These are phyloP conservation scores for Rafetus swinhoei DNA, from an alignment of 2,113 vertebrate species.

Conservation along the genomic window DNA sequence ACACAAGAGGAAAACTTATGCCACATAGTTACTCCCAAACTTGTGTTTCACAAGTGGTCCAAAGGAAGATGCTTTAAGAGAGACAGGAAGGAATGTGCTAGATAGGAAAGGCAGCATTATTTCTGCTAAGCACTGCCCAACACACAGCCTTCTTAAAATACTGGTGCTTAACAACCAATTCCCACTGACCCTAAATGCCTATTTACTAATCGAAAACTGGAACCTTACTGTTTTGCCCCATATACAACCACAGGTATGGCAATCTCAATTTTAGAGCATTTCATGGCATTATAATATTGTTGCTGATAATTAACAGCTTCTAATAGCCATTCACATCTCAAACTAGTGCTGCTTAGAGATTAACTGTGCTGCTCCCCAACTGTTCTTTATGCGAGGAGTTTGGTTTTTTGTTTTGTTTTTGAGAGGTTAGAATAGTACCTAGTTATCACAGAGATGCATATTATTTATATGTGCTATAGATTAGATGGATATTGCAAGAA, in stretches of 20 bases:
- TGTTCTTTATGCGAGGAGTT: neutral
- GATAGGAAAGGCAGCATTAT: neutral
- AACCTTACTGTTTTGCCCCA: neutral
- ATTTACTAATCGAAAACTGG: neutral
- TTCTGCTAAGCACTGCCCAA: accelerated
- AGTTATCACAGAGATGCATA: neutral
- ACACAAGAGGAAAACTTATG: neutral
- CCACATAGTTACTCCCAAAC: neutral
- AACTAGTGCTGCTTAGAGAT: neutral
- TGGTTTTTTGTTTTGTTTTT: neutral
- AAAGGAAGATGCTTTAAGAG: neutral
- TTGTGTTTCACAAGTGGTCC: neutral
- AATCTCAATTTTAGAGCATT: neutral
- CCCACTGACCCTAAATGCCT: accelerated
- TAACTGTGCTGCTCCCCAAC: neutral
- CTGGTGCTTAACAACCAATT: neutral
- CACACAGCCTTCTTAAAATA: accelerated
- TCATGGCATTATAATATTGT: neutral
- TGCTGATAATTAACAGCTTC: neutral
- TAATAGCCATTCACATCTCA: neutral
- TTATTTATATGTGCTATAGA: neutral
- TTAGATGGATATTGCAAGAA: neutral
- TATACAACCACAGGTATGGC: neutral
- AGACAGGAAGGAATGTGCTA: neutral
- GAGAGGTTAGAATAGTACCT: neutral